A percentile compares a stretch with the other conserved stretches of the same genome.
Conservation (phyloP, 2,113 vertebrate genomes). For the Pelobates fuscus region DNA sequence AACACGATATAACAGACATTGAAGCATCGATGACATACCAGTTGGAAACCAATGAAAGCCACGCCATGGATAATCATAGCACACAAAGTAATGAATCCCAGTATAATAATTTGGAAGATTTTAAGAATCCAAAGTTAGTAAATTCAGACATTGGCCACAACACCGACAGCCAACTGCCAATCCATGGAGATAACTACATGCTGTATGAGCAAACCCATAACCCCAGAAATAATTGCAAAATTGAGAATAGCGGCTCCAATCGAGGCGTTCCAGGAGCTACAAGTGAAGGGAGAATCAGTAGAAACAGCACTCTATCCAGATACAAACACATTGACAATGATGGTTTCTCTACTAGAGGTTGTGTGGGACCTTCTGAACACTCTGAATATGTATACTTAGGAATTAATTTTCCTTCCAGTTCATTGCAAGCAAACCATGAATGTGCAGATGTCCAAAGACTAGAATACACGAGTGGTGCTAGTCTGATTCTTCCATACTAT, state of each 20-base stretch:
- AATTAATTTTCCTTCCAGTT: slow-evolving; percentile 26
- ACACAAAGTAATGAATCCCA: too few relatives aligned
- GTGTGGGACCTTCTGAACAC: not conserved
- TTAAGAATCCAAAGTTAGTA: not conserved
- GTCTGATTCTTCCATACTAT: slow-evolving; percentile 53
- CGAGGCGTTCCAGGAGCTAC: not conserved
- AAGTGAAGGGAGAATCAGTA: not conserved
- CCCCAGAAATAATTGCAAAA: not conserved
- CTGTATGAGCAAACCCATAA: not conserved
- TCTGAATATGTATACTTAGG: slow-evolving; percentile 11
- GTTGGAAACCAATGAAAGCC: too few relatives aligned
- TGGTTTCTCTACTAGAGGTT: not conserved
- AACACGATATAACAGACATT: too few relatives aligned
- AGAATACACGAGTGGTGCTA: not conserved
- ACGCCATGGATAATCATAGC: too few relatives aligned
- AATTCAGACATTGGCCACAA: not conserved
- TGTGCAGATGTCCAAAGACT: slow-evolving; percentile 5
- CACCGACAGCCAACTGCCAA: not conserved
- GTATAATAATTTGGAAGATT: not conserved
- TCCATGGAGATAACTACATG: not conserved
- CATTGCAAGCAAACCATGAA: slow-evolving; percentile 23
- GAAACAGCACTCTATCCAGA: not conserved
- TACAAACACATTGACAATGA: not conserved
- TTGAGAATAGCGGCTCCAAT: too few relatives aligned
- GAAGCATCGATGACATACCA: too few relatives aligned